These are phyloP conservation scores for Crambe crambe DNA, from an alignment of 37 sponge, comb jelly and placozoan species.

Conservation along the genomic window DNA sequence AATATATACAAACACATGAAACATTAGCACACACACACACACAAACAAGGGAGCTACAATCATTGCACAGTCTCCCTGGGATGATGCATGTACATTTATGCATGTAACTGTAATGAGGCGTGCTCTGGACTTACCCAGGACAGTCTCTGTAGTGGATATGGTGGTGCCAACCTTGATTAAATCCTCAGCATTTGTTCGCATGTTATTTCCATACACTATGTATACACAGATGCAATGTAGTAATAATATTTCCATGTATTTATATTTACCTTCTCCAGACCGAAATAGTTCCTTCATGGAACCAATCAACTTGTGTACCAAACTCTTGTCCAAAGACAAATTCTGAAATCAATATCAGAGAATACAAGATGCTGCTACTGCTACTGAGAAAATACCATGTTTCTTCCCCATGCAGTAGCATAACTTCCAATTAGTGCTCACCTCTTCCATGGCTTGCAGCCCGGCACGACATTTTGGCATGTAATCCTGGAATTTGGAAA, in stretches of 20 bases:
- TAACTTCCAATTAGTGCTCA: conserved; percentile 2
- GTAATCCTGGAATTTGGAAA: conserved; percentile 66
- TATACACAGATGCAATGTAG: neutral
- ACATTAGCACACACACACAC: too few species aligned
- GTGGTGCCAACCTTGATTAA: conserved; percentile 69
- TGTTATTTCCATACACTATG: conserved; percentile 44
- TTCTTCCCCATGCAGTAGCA: neutral
- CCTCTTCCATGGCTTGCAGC: conserved; percentile 71
- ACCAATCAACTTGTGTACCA: conserved; percentile 59
- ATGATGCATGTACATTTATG: too few species aligned
- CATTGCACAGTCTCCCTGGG: too few species aligned
- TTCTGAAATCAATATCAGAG: conserved; percentile 18
- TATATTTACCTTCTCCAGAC: conserved; percentile 58
- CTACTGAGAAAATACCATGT: neutral
- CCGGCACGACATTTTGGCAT: conserved; percentile 62
- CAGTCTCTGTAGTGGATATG: conserved; percentile 50
- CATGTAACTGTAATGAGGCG: too few species aligned
- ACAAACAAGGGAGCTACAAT: too few species aligned
- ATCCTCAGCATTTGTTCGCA: conserved; percentile 46
- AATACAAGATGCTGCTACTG: neutral
- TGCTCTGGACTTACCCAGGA: conserved; percentile 55
- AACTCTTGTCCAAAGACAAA: conserved; percentile 63
- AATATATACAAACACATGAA: too few species aligned
- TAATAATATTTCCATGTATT: neutral
- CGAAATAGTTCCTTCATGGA: conserved; percentile 53